Base-by-base conservation (phyloP, 2,888 invertebrate species). In the Tenthredo scrophulariae region DNA sequence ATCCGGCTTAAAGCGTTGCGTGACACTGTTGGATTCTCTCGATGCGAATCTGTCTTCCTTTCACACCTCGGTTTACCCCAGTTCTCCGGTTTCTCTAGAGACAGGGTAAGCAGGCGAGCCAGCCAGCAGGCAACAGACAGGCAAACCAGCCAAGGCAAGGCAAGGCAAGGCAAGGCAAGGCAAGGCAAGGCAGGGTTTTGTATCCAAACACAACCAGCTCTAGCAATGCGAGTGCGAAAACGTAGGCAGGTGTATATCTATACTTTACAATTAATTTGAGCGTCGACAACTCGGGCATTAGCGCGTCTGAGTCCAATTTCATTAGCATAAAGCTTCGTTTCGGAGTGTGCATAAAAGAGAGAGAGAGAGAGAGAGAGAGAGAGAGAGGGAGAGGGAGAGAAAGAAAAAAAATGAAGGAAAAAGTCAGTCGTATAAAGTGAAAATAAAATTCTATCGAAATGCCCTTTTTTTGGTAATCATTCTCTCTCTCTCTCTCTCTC, bases 271-370 rank as follows among this genome's bases (percentile, higher is more conserved):
- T 43, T 74, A 50, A 77, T 40, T 33, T 50, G 77, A 54, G 18
- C 54, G 54, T 29, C 50, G 50, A 54, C 13, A 37, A 77, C 54
- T n/a, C 54, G 18, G n/a, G 77, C 50, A 54, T 54, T 77, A 77
- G 40, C 43, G 40, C 54, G 77, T 77, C 50, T 54, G 18, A 18
- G 50, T 46, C 77, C 26, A 77, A 77, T 77, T 77, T 77, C 29
- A 77, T 77, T 77, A 77, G 77, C 77, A 77, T 77, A 50, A 77
- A 77, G 40, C 74, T 43, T 43, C 22, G 74, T 40, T 74, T 43
- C 18, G 43, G 5, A 67, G 26, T 33, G 18, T 67, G 29, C 33
- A 18, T 67, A 18, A 26, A 33, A 67, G 18, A 67, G 74, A 22
- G 22, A 37, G 10, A 43, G 22, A 37, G 15, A 72, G 6, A 40